Evolutionary conservation across 2,113 vertebrate genomes (phyloP), one percentile per base, ranked within the genome.

Genomic region (Limnothrissa miodon): DNA sequence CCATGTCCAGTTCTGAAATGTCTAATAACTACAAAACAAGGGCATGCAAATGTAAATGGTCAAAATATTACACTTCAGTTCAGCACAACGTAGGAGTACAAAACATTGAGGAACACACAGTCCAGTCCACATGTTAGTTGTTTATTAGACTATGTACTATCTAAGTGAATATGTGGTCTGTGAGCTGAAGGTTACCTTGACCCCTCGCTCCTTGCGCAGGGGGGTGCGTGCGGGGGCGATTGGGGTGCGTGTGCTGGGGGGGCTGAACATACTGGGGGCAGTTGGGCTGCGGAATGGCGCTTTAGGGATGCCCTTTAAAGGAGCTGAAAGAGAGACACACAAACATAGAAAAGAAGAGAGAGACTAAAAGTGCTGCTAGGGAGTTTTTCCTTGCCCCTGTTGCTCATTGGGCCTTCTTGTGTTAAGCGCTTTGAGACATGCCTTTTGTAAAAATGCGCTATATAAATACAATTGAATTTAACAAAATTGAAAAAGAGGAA

Each of bases 221-320:
- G 97, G 97, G 0, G 97, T 97, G 89, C 97, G 94, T 0, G 96
- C 94, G 0, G 97, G 97, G 0, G 97, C 94, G 78, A 99, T 97
- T 1, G 97, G 96, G 15, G 97, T 96, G 89, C 97, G 95, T 81
- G 97, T 99, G 85, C 97, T 97, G 13, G 97, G 93, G 3, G 98
- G 96, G 89, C 96, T 98, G 92, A 99, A 99, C 78, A 98, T 96
- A 45, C 97, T 98, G 53, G 98, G 96, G 4, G 97, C 93, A 0
- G 97, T 96, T 70, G 98, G 97, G 87, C 96, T 99, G 85, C 97
- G 94, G 92, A 99, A 99, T 0, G 98, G 97, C 5, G 97, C 97
- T 91, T 99, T 99, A 53, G 98, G 98, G 89, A 99, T 99, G 84
- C 98, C 98, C 91, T 97, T 99, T 70, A 99, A 97, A 0, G 98